Base-by-base conservation (phyloP, 2,113 vertebrate genomes). In the Gymnocephalus cernua region DNA sequence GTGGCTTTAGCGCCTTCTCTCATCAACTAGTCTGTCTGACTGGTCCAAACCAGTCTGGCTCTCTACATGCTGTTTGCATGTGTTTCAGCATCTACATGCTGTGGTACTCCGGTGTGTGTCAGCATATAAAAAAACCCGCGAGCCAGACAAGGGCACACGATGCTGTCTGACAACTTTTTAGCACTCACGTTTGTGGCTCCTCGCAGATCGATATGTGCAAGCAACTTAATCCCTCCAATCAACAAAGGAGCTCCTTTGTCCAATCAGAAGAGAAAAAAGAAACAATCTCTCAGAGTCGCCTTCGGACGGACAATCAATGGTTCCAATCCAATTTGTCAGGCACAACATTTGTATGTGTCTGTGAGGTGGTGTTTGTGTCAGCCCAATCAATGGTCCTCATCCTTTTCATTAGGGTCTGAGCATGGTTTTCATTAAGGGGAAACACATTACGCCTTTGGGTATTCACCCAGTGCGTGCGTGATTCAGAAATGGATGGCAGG, bases 351-450 rank as follows among this genome's bases (percentile, higher is more conserved):
- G 72, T 85, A 69, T 87, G 81, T 87, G 74, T 72, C 14, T 81
- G 61, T 63, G 74, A 59, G 72, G 75, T 72, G 58, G 82, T 86
- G 80, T 83, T 89, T 89, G 82, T 87, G 82, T 93, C 81, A 56
- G 75, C 64, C 77, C 73, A 91, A 91, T 93, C 91, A 91, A 90
- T 93, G 85, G 19, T 79, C 77, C 77, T 92, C 85, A 93, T 91
- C 92, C 91, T 92, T 91, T 93, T 90, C 91, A 93, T 93, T 92
- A 93, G 73, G 78, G 80, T 77, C 85, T 72, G 79, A 83, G 89
- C 91, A 89, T 89, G 92, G 69, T 89, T 93, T 91, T 92, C 89
- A 94, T 93, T 92, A 93, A 68, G 57, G 85, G 88, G 88, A 87
- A 90, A 90, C 83, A 85, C 89, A 86, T 91, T 84, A 84, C 19